Conservation (phyloP, 2,797 vertebrate genomes). For the Peromyscus attwateri region DNA sequence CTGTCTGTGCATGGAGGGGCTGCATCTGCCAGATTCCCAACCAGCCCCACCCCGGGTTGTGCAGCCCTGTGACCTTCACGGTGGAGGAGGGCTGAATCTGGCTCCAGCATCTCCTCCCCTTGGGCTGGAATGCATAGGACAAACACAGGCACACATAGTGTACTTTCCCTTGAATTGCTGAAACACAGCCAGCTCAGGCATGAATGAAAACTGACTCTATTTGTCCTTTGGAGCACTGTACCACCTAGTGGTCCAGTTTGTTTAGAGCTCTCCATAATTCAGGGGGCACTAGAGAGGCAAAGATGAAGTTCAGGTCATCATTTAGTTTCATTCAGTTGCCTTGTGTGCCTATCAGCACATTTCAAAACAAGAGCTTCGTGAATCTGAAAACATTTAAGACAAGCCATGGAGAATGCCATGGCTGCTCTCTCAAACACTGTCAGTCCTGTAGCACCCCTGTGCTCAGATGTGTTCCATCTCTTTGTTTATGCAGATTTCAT, state of each 20-base stretch:
- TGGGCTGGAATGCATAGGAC: background rate
- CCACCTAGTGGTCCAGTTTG: background rate
- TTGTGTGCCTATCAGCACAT: background rate
- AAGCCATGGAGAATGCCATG: background rate
- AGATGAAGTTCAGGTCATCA: background rate
- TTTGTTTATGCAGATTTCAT: background rate
- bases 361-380: background rate
- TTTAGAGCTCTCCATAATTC: background rate
- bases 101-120: constrained; percentile 34
- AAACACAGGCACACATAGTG: background rate
- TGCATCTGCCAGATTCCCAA: constrained; percentile 47
- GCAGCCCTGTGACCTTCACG: constrained; percentile 61
- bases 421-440: background rate
- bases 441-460: background rate
- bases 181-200: background rate
- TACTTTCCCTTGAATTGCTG: background rate
- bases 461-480: background rate
- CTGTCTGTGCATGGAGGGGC: constrained; percentile 74
- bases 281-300: background rate
- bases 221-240: background rate
- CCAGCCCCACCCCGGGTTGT: background rate
- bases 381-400: background rate
- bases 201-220: background rate
- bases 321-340: background rate
- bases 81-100: background rate